Conservation (phyloP, 2,797 vertebrate species). For the Smutsia temminckii region DNA sequence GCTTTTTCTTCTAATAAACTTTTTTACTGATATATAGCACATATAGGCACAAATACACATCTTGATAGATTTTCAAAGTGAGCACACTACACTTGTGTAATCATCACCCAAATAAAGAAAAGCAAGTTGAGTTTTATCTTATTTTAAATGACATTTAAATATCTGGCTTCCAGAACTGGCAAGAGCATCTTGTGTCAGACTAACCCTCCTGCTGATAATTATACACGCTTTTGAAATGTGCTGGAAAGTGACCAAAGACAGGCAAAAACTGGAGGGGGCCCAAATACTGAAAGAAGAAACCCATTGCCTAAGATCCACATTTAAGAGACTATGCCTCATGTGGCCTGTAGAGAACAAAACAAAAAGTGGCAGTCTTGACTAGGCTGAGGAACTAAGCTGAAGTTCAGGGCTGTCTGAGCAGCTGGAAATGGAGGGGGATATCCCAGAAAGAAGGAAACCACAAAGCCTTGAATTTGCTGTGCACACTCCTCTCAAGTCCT, state of each 20-base stretch:
- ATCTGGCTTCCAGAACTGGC: not conserved
- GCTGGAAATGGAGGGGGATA: not conserved
- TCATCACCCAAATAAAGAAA: not conserved
- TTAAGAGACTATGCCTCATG: not conserved
- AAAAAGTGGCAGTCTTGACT: not conserved
- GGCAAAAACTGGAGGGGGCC: not conserved
- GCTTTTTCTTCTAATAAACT: not conserved
- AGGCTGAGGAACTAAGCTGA: not conserved
- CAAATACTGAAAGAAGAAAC: not conserved
- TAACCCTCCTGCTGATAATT: not conserved
- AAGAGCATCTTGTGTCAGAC: not conserved
- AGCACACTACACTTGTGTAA: not conserved
- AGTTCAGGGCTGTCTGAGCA: not conserved
- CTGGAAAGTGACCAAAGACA: not conserved
- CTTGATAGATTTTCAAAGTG: not conserved
- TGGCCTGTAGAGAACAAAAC: not conserved
- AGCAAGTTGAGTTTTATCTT: not conserved
- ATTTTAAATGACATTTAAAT: not conserved
- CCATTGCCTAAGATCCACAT: not conserved
- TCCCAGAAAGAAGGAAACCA: not conserved
- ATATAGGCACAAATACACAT: not conserved
- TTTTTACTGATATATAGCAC: not conserved
- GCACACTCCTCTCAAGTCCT: not conserved
- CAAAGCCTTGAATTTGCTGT: not conserved
- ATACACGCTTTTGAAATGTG: not conserved